Conservation (phyloP, 2,113 vertebrate species). For the Mormoops blainvillei region DNA sequence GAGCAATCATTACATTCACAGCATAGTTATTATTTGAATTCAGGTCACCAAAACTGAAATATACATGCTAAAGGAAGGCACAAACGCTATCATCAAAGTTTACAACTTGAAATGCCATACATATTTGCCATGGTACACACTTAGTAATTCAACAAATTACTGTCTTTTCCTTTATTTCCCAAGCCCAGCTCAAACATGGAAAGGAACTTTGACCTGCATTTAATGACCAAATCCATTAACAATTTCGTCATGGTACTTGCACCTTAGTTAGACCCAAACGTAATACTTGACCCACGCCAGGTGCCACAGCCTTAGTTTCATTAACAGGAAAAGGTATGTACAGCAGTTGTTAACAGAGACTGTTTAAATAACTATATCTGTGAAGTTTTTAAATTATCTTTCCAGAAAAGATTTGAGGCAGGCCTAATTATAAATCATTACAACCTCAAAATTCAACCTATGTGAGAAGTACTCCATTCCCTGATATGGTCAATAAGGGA, state of each 20-base stretch:
- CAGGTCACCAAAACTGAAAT: constrained; percentile 47
- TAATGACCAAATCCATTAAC: constrained; percentile 42
- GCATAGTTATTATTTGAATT: constrained; percentile 32
- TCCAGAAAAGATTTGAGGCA: background rate
- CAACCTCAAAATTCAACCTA: background rate
- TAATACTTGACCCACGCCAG: background rate
- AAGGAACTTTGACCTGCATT: constrained; percentile 45
- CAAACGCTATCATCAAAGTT: background rate
- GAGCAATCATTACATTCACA: constrained; percentile 20
- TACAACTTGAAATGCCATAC: constrained; percentile 48
- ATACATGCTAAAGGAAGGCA: background rate
- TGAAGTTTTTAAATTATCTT: background rate
- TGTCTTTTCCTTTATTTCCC: constrained; percentile 44
- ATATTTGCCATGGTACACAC: constrained; percentile 32
- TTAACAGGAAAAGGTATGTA: background rate
- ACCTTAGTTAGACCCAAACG: constrained; percentile 13
- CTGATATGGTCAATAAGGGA: background rate
- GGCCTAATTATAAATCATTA: constrained; percentile 15
- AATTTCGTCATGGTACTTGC: constrained; percentile 38
- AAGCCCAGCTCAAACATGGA: constrained; percentile 29
- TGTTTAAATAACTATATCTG: background rate
- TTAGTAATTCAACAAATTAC: constrained; percentile 54
- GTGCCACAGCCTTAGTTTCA: background rate
- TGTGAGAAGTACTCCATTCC: background rate
- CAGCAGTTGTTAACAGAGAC: background rate